These are phyloP conservation scores for Pipistrellus nathusii DNA, from an alignment of 2,797 vertebrate genomes.

Conservation along the genomic window DNA sequence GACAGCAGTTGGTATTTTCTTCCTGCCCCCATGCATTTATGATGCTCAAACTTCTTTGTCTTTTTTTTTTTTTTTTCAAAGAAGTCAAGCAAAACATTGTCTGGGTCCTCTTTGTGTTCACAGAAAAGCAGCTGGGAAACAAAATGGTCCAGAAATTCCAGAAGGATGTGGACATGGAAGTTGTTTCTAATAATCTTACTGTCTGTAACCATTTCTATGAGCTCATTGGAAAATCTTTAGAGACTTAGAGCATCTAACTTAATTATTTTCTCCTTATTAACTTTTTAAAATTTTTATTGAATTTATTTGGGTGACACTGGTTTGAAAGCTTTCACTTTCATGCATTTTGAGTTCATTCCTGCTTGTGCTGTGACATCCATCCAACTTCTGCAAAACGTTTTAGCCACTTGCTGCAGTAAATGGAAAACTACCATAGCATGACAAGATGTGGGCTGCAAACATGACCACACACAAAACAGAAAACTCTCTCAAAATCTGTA, in stretches of 20 bases:
- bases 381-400: constrained; percentile 43
- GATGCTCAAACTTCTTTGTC: constrained; percentile 28
- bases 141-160: neutral
- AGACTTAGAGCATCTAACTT: neutral
- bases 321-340: constrained; percentile 37
- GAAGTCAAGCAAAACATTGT: neutral
- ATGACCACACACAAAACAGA: neutral
- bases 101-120: neutral
- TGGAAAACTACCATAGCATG: constrained; percentile 40
- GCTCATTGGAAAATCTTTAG: neutral
- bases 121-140: neutral
- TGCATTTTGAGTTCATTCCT: constrained; percentile 52
- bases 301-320: neutral
- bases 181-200: neutral
- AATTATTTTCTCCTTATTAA: neutral
- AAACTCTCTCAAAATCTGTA: constrained; percentile 27
- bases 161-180: neutral
- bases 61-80: neutral
- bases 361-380: neutral
- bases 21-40: constrained; percentile 42
- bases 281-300: neutral
- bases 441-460: neutral
- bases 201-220: neutral
- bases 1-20: constrained; percentile 49
- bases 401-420: constrained; percentile 32